Base-by-base conservation (phyloP, 2,113 vertebrate species). In the Sterrhoptilus dennistouni region DNA sequence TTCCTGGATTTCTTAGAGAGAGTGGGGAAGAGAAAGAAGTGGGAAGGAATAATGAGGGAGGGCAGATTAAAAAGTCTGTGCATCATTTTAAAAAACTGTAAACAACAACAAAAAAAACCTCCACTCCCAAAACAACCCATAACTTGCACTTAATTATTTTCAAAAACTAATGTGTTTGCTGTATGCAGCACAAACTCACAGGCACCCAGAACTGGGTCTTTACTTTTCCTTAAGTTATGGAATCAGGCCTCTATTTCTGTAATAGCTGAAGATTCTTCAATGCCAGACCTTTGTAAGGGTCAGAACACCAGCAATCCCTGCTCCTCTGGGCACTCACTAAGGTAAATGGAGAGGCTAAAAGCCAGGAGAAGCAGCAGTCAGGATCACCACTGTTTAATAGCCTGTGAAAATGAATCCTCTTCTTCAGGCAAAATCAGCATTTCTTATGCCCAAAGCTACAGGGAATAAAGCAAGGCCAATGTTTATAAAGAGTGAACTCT, bases 1-100 rank as follows among this genome's bases (percentile, higher is more conserved):
- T 92, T 86, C 78, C 90, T 94, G 54, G 52, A 80, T 90, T 95
- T 96, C 87, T 95, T 92, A 56, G 63, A 96, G 44, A 87, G 89
- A 76, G 7, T 17, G 33, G 45, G 66, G 75, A 81, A 81, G 80
- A 31, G 72, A 92, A 92, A 96, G 54, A 90, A 91, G 38, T 77
- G 47, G 76, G 52, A 75, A 80, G 54, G 42, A 92, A 65, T 81
- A 82, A 85, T 15, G 36, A 79, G 31, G 53, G 23, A 70, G 13
- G 57, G 24, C 11, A 93, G 10, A 82, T 29, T 11, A 59, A 49
- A 68, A 57, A 38, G 22, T 59, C 42, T 78, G 11, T 40, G 35
- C 42, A 23, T 75, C 14, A 54, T 71, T 60, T 42, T 1, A 78
- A 75, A 83, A 57, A 69, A n/a, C 0, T 1, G 7, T 9, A 44